Evolutionary conservation across 2,797 vertebrate species (phyloP), one percentile per base, ranked within the genome.

Genomic region (Rhinichthys osculus): DNA sequence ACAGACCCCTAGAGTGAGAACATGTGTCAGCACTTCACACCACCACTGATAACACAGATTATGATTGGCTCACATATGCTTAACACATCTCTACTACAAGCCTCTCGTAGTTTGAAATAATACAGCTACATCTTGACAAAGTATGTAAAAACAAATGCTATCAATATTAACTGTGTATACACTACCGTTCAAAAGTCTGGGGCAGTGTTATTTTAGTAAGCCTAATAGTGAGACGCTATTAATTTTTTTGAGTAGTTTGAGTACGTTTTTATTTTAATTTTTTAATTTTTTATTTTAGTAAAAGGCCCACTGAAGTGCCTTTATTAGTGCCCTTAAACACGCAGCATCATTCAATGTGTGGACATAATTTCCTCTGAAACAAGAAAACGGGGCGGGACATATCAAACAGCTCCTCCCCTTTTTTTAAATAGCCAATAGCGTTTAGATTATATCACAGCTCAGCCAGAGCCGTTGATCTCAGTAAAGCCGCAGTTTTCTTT

Each of bases 21-120:
- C 82, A 89, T 81, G 64, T 87, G 78, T 85, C 62, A 7, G 52
- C 87, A 74, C 87, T 89, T 88, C 30, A 84, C 38, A 80, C 30
- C 73, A 47, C 72, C 62, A 78, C 69, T 81, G 86, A 88, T 84
- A 76, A 86, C 69, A 71, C 27, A 81, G 78, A 74, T 85, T 86
- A 35, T 44, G 33, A 72, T 42, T 23, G 82, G 52, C 14, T 9
- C 40, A 64, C 74, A 47, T 40, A 14, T 44, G n/a, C 21, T 27
- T 27, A 11, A 67, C 78, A 84, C 62, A 23, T 80, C 42, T 44
- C 78, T 16, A 27, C 59, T 66, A 17, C 47, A 40, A 47, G 59
- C 27, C 7, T 66, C 17, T 47, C 9, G 1, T 27, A 62, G 35
- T 17, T 42, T 47, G 40, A 47, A 67, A 21, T 23, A 35, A 30